Base-by-base conservation (phyloP, 2,888 invertebrate species). In the Camponotus fellah region DNA sequence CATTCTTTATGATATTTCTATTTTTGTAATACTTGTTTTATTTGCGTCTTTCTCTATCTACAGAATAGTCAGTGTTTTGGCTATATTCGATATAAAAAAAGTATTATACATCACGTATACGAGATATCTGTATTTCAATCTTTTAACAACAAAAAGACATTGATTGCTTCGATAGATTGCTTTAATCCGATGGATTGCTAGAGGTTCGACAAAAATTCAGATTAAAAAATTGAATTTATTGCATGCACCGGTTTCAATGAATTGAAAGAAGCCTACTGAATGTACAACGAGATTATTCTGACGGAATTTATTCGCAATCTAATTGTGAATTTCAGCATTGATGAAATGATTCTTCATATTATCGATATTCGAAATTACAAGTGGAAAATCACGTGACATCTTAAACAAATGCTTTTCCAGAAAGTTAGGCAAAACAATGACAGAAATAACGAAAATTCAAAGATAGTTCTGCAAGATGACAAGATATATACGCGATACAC, bases 341-440 rank as follows among this genome's bases (percentile, higher is more conserved):
- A 10, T 53, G 34, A 21, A 40, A 72, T 26, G 26, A 26, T 26
- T 26, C 26, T 26, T 26, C 26, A 26, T 26, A 26, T 56, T 17
- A 37, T 56, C 14, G 21, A 34, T 49, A 64, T 64, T 64, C 46
- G 46, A 46, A 64, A 64, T 64, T 64, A 65, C 14, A 75, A 75
- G 65, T 65, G 40, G n/a, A 14, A 0, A 46, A 64, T 32, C 60
- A n/a, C 43, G 34, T 26, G 49, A 12, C 40, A 32, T 40, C 69
- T 58, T n/a, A 32, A 21, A 58, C 9, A 8, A 26, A 79, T 69
- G 60, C 21, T 26, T 71, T 71, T 32, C 37, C 71, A 60, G 37
- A 5, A 60, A 80, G 56, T 80, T 71, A 43, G 26, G 60, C 46
- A 34, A 49, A 71, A 49, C 46, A 60, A 71, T 69, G 26, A 60